A percentile compares a stretch with the other conserved stretches of the same genome.
These are phyloP conservation scores for Oryzias melastigma DNA, from an alignment of 2,113 vertebrate species.

Conservation along the genomic window DNA sequence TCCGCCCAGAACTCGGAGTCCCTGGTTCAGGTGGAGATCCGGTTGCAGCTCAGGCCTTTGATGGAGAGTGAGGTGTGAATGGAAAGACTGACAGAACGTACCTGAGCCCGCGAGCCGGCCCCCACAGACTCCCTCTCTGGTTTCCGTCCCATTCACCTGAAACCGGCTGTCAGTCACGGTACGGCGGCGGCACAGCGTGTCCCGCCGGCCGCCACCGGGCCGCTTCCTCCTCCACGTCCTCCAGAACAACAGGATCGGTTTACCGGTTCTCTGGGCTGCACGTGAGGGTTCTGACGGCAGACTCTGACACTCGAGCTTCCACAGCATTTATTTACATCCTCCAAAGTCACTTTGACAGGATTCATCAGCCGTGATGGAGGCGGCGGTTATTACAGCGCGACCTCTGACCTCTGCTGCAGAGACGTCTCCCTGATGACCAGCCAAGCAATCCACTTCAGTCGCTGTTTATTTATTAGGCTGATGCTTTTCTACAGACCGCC, in stretches of 20 bases:
- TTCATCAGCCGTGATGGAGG: slow-evolving; percentile 6
- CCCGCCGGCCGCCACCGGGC: slow-evolving; percentile 37
- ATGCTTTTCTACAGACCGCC: not conserved
- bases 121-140: slow-evolving; percentile 58
- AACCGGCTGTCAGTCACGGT: slow-evolving; percentile 54
- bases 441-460: not conserved
- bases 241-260: slow-evolving; percentile 55
- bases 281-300: too few species aligned
- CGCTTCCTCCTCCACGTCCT: slow-evolving; percentile 29
- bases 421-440: slow-evolving; percentile 15
- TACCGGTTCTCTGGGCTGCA: slow-evolving; percentile 32
- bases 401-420: slow-evolving; percentile 11
- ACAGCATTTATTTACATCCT: not conserved
- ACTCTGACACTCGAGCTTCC: not conserved
- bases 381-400: slow-evolving; percentile 13
- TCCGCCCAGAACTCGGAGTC: not conserved
- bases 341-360: slow-evolving; percentile 17
- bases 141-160: slow-evolving; percentile 66
- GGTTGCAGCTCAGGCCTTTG: not conserved
- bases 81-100: slow-evolving; percentile 68
- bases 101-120: slow-evolving; percentile 53
- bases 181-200: slow-evolving; percentile 24
- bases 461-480: not conserved
- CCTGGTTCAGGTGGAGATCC: slow-evolving; percentile 6
- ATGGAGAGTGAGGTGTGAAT: slow-evolving; percentile 51